A percentile compares a stretch with the other conserved stretches of the same genome.
Conservation (phyloP, 2,113 vertebrate genomes). For the Ameiurus melas region DNA sequence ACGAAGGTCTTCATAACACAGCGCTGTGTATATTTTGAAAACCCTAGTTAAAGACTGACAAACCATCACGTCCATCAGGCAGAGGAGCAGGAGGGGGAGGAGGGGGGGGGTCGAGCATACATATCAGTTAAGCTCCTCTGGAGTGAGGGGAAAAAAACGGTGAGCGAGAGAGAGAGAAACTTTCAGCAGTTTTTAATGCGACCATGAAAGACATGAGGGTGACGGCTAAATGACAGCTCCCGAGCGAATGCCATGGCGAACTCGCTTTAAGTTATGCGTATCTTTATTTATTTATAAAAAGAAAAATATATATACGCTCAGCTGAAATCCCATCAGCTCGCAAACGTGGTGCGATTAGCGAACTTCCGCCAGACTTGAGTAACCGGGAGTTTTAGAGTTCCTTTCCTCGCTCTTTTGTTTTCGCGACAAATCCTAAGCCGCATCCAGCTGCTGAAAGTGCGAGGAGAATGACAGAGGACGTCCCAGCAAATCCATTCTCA, state of each 20-base stretch:
- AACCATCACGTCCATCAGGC: constrained; percentile 73
- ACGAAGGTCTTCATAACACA: constrained; percentile 52
- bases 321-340: constrained; percentile 50
- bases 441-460: constrained; percentile 39
- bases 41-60: constrained; percentile 72
- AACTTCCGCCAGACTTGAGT: not conserved
- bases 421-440: constrained; percentile 45
- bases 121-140: constrained; percentile 34
- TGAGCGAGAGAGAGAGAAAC: constrained; percentile 55
- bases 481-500: constrained; percentile 46
- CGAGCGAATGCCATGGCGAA: constrained; percentile 7
- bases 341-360: constrained; percentile 23
- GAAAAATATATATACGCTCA: not conserved
- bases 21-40: constrained; percentile 70
- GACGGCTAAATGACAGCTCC: constrained; percentile 66
- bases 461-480: constrained; percentile 10
- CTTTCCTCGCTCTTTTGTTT: not conserved
- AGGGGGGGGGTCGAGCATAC: not conserved
- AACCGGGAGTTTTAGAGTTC: not conserved
- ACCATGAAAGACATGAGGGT: constrained; percentile 59
- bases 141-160: constrained; percentile 19
- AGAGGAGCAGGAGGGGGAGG: constrained; percentile 44
- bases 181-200: constrained; percentile 69
- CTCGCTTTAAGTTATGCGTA: constrained; percentile 6
- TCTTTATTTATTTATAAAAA: not conserved